These are phyloP conservation scores for Bombyx mori DNA, from an alignment of 1,140 invertebrate genomes.

Conservation along the genomic window ASM3026992v2 NC_085112.1:4317001-4317500, in stretches of 20 bases:
- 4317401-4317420: too few relatives aligned
- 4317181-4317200: conserved; percentile 78
- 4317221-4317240: conserved; percentile 89
- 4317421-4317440: too few relatives aligned
- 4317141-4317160: conserved; percentile 85
- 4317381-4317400: too few relatives aligned
- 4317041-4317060: conserved; percentile 79
- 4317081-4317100: conserved; percentile 82
- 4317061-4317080: conserved; percentile 77
- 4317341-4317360: too few relatives aligned
- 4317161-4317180: conserved; percentile 90
- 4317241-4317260: conserved; percentile 70
- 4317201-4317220: conserved; percentile 78
- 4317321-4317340: too few relatives aligned
- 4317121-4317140: conserved; percentile 80
- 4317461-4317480: too few relatives aligned
- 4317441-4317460: too few relatives aligned
- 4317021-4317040: conserved; percentile 81
- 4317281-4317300: too few relatives aligned
- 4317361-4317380: too few relatives aligned
- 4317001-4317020: conserved; percentile 84
- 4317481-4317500: too few relatives aligned
- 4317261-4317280: too few relatives aligned
- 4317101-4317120: conserved; percentile 88
- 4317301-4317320: too few relatives aligned